Base-by-base conservation (phyloP, 1,140 invertebrate species). In the Spodoptera frugiperda region DNA sequence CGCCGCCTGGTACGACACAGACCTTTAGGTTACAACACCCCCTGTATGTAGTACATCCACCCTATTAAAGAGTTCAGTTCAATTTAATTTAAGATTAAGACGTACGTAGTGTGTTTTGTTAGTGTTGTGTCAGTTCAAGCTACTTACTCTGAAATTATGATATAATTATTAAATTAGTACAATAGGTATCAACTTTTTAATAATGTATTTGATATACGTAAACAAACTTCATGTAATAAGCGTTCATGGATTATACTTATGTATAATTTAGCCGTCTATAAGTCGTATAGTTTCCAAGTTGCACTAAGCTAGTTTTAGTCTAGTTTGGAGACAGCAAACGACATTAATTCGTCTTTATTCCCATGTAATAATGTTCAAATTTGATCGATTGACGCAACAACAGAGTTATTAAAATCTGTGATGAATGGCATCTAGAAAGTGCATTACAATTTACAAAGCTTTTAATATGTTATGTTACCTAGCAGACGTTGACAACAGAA, bases 1-100 rank as follows among this genome's bases (percentile, higher is more conserved):
- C 70, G 97, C 98, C 80, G 97, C 98, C 84, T 99, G 98, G 98
- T 99, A 98, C 94, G 98, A 99, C 94, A 99, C 98, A 79, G 98
- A 99, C 94, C 96, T 99, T 85, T 99, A 97, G 54, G 25, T 17
- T 8, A 3, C 48, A 54, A 53, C 17, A 8, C 49, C 76, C 49
- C 76, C 9, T 33, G 8, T 39, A 39, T 17, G 15, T 33, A 53
- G 51, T 11, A 53, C 67, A 39, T 53, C 39, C 21, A 70, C 49
- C 30, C 15, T 53, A 25, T 67, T 67, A 49, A 49, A 17, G 46
- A 67, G 48, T 67, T 67, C 46, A 49, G 48, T 70, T 70, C 49
- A 70, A 70, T 70, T 68, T 70, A 70, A 14, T 70, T 67, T 39
- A 39, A 39, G 33, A 39, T 33, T 70, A 70, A 39, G 49, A 39